These are phyloP conservation scores for Gorsachius goisagi DNA, from an alignment of 2,113 vertebrate species.

Conservation along the genomic window DNA sequence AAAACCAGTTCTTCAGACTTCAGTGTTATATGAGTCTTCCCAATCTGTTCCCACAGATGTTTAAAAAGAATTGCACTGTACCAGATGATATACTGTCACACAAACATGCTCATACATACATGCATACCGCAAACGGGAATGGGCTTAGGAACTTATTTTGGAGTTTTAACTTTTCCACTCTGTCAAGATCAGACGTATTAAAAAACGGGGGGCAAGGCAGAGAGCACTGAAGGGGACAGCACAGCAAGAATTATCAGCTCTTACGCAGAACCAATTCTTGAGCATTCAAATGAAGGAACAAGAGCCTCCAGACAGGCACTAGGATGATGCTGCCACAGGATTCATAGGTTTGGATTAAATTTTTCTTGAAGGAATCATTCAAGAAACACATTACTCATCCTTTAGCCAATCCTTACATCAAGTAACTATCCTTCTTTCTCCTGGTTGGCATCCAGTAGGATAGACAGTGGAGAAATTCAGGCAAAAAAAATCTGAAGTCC, in stretches of 20 bases:
- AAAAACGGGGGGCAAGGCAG: background rate
- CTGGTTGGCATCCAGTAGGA: background rate
- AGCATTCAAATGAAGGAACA: conserved; percentile 12
- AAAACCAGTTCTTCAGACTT: background rate
- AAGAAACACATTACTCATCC: background rate
- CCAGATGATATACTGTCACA: background rate
- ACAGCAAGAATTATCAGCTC: conserved; percentile 28
- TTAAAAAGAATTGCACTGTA: background rate
- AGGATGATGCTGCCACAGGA: conserved; percentile 18
- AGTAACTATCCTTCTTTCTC: background rate
- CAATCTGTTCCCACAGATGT: background rate
- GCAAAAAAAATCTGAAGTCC: background rate
- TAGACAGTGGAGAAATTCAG: background rate
- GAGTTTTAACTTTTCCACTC: background rate
- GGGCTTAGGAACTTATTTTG: background rate
- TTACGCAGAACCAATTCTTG: background rate
- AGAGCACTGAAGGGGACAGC: background rate
- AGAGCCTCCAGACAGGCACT: conserved; percentile 3
- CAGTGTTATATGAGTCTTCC: background rate
- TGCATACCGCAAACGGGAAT: background rate
- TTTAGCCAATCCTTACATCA: background rate
- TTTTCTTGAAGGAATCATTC: background rate
- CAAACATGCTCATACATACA: background rate
- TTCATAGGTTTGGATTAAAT: background rate
- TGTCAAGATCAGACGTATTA: background rate